Percentiles rank a stretch among this genome's conserved stretches.
phyloP scores from a whole-genome alignment of 2,888 invertebrate species.

The Strigamia transsilvanica region DNA sequence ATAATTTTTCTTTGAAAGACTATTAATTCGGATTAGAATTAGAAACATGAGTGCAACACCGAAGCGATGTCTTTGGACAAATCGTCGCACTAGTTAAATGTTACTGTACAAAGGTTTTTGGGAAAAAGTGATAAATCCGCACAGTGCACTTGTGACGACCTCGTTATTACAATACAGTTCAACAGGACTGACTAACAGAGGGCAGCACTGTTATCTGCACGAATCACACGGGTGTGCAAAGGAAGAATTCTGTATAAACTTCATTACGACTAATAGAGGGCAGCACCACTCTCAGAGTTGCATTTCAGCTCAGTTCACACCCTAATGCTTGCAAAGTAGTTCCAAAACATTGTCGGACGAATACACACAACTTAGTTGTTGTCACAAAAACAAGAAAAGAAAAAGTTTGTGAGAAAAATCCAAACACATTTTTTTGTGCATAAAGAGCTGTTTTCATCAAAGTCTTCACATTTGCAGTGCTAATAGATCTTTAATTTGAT shows the following conservation, averaged over 20 bases:
- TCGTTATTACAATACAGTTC: conserved; percentile 40
- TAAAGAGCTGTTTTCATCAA: not conserved
- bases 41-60: not conserved
- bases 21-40: not conserved
- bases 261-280: conserved; percentile 52
- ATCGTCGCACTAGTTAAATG: conserved; percentile 1
- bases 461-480: not conserved
- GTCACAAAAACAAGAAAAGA: not conserved
- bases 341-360: conserved; percentile 49
- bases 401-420: not conserved
- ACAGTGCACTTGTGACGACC: not conserved
- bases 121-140: not conserved
- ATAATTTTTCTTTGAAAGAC: no score
- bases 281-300: conserved; percentile 44
- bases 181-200: conserved; percentile 44
- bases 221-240: conserved; percentile 26
- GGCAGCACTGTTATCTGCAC: conserved; percentile 50
- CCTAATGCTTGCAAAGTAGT: conserved; percentile 45
- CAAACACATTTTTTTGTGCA: not conserved
- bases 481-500: not conserved
- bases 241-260: conserved; percentile 45
- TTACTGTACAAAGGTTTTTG: not conserved
- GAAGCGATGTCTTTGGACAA: conserved; percentile 17
- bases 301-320: conserved; percentile 46
- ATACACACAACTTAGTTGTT: conserved; percentile 18